phyloP scores from a whole-genome alignment of 2,113 vertebrate species.

The Periophthalmus modestus region DNA sequence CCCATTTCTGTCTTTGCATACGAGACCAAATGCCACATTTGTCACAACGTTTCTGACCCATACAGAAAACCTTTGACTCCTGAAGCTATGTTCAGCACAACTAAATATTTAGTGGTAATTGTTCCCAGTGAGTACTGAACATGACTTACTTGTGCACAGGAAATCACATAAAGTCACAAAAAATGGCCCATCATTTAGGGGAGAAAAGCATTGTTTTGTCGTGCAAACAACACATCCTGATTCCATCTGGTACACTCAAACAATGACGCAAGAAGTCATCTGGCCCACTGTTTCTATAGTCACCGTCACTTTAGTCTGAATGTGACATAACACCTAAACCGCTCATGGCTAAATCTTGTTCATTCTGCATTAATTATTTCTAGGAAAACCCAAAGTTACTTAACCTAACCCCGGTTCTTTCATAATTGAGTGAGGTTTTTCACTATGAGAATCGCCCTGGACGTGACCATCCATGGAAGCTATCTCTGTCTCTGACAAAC shows the following conservation, averaged over 20 bases:
- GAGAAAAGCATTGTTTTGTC: slow-evolving; percentile 45
- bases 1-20: background rate
- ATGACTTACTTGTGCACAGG: slow-evolving; percentile 6
- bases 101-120: background rate
- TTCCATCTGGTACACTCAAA: slow-evolving; percentile 49
- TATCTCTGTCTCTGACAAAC: too few species aligned
- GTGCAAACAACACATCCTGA: slow-evolving; percentile 57
- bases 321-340: slow-evolving; percentile 39
- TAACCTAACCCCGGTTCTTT: too few species aligned
- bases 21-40: background rate
- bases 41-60: background rate
- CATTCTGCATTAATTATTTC: slow-evolving; percentile 37
- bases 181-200: slow-evolving; percentile 1
- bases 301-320: slow-evolving; percentile 37
- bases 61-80: background rate
- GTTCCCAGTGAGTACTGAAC: background rate
- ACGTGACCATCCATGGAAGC: too few species aligned
- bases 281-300: slow-evolving; percentile 36
- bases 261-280: slow-evolving; percentile 37
- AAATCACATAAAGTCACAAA: slow-evolving; percentile 20
- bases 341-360: slow-evolving; percentile 25
- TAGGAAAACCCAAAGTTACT: background rate
- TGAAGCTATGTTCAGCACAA: background rate
- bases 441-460: too few species aligned
- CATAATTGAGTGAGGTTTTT: too few species aligned